These are phyloP conservation scores for Crotophaga sulcirostris DNA, from an alignment of 2,113 vertebrate species.

Conservation along the genomic window DNA sequence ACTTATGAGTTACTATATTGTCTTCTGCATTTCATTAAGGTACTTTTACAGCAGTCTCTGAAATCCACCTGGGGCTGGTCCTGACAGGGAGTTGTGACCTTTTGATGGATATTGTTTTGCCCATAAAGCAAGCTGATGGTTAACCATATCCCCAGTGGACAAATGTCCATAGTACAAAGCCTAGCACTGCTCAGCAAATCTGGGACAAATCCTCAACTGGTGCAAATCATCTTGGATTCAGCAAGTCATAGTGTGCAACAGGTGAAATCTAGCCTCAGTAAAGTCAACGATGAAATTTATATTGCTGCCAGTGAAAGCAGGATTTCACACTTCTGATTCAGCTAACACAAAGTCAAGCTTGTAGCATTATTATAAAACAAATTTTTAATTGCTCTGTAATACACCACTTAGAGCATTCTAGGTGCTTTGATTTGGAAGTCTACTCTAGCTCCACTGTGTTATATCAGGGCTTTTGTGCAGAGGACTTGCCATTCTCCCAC, in stretches of 20 bases:
- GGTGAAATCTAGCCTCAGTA: background rate
- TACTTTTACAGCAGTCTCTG: background rate
- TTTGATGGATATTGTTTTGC: background rate
- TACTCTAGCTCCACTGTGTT: background rate
- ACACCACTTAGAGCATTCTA: background rate
- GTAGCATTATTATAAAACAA: background rate
- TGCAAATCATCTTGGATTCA: background rate
- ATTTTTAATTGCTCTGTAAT: background rate
- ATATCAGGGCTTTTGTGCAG: background rate
- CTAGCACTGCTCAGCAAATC: background rate
- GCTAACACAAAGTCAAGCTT: background rate
- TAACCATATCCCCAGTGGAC: background rate
- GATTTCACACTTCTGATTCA: background rate
- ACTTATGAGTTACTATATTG: background rate
- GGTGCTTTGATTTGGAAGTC: background rate
- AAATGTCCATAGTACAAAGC: background rate
- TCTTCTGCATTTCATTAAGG: conserved; percentile 35
- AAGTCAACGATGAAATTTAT: background rate
- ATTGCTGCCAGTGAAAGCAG: background rate
- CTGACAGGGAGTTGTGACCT: background rate
- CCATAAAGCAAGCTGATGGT: background rate
- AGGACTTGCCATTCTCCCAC: background rate
- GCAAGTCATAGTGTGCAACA: background rate
- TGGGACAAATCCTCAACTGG: background rate
- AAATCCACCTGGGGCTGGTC: background rate